Base-by-base conservation (phyloP, 2,888 invertebrate genomes). In the Tortrix viridana region DNA sequence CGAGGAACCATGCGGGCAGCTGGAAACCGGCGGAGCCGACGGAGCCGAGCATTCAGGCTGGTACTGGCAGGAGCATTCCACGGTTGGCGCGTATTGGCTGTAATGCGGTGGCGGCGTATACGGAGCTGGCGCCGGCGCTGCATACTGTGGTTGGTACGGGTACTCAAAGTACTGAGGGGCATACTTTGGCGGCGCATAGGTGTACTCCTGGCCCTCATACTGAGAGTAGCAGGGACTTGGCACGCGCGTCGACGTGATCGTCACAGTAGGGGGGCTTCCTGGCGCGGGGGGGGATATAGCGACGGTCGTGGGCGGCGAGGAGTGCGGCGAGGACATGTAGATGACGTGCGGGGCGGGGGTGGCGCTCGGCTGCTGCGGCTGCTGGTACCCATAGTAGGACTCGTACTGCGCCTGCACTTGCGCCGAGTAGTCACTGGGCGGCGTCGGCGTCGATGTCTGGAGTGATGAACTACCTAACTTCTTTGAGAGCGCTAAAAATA, bases 281-380 rank as follows among this genome's bases (percentile, higher is more conserved):
- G 75, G 56, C 20, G 79, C 60, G 3, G 76, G 71, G 6, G 70
- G 70, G 22, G 77, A 69, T 18, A 69, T 65, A 6, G 71, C 66
- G 3, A 73, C 66, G 18, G 77, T 74, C 22, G 79, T 76, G 1
- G 75, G 60, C 7, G 75, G 49, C 0, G 76, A 46, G 1, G 75
- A 58, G 2, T 77, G 65, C 22, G 76, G 69, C n/a, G 50, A 53
- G 5, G 84, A 71, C 37, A 81, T 74, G 64, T 82, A 88, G 47
- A 86, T 67, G 1, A 84, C 71, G 71, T 1, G 81, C 80, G 23
- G 70, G 54, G 62, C 0, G 5, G 57, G 50, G 5, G 62, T 32
- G 60, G 52, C 38, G 20, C 46, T 46, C 37, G 18, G 37, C 46
- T 52, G 60, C 38, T 9, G 37, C 46, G 22, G 52, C 47, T 16